Base-by-base conservation (phyloP, 2,797 vertebrate species). In the Lophotriccus pileatus region DNA sequence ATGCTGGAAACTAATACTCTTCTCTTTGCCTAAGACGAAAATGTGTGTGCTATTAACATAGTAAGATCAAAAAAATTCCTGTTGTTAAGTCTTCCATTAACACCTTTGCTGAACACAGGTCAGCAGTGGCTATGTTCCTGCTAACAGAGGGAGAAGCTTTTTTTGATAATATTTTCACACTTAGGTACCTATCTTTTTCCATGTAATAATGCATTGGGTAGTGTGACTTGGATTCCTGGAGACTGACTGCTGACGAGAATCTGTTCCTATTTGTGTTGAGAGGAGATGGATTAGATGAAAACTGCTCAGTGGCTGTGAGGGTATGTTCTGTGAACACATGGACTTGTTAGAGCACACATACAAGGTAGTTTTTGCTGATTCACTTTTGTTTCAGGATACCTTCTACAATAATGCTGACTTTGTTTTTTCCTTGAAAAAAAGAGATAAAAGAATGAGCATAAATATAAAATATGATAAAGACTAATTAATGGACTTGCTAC, bases 81-180 rank as follows among this genome's bases (percentile, higher is more conserved):
- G 28, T 47, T 70, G 46, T 76, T 89, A 39, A 27, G 55, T 63
- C 67, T 92, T 95, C 90, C 86, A 73, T 93, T 90, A 90, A 44
- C 63, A 63, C 50, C 52, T 82, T 76, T 25, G 20, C 30, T 77
- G 67, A 79, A 49, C 75, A 52, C 25, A 59, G 77, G 78, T 84
- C 78, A 87, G 66, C 27, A 1, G 1, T 49, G 75, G 74, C 89
- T 83, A 44, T 50, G 62, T 49, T 66, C 50, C 59, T 77, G 37
- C 70, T 90, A 63, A 43, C 36, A 90, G 32, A 53, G n/a, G 16
- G 46, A 69, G 47, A 47, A 0, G 2, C 30, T 90, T 75, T 85
- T 85, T 86, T 37, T 68, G 39, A 30, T 84, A 85, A 49, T 91
- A 32, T 78, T 73, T 88, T 73, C 55, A 66, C 67, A 69, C 55